Evolutionary conservation across 1,140 invertebrate species (phyloP), one percentile per base, ranked within the genome.

Genomic region (Onthophagus taurus): DNA sequence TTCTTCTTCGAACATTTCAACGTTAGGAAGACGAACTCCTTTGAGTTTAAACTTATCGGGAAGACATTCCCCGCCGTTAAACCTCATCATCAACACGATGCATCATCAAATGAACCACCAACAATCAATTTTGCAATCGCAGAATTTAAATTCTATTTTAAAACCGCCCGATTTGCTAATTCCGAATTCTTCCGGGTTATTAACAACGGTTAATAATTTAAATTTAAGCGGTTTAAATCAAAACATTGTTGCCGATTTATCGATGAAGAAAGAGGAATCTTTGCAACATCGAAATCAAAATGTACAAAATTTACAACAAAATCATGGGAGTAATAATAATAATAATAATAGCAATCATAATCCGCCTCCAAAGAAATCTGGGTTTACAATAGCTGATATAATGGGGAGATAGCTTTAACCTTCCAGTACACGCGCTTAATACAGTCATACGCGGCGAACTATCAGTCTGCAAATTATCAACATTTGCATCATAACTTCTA

Each of bases 311-410:
- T 69, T 57, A 53, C 67, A 58, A 19, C 67, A 49, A 50, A 69
- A 63, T 21, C 67, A 55, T 47, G 72, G 60, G 47, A 56, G 53
- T 46, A 70, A 26, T 26, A n/a, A n/a, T n/a, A n/a, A n/a, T n/a
- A n/a, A n/a, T n/a, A n/a, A n/a, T n/a, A n/a, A n/a, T n/a, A n/a
- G n/a, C n/a, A n/a, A 16, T 33, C 31, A 59, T 47, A 71, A 68
- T 37, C 72, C 49, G 54, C 63, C 51, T 55, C 72, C 49, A 51
- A 72, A 59, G 66, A 76, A 68, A 68, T 79, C 68, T 58, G 79
- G 79, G 19, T 82, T 82, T 59, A 80, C 77, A 58, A 82, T 82
- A 65, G 80, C 80, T 59, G 79, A 82, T 50, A 82, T 81, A 41
- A 81, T 82, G 79, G 68, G 78, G 55, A 75, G 77, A 60, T 81